phyloP scores from a whole-genome alignment of 2,113 vertebrate genomes.

The Rhea pennata region DNA sequence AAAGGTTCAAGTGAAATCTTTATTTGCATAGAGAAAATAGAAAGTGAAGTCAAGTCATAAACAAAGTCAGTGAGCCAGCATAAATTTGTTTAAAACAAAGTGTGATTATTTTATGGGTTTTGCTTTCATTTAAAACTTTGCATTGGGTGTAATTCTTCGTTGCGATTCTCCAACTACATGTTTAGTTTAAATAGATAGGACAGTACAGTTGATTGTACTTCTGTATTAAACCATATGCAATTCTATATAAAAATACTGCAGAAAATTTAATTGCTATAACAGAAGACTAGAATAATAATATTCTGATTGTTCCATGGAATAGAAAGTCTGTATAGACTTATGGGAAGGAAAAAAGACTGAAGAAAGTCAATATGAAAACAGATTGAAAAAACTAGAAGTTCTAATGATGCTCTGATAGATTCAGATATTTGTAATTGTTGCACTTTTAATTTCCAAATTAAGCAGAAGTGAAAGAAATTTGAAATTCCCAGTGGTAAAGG shows the following conservation, averaged over 20 bases:
- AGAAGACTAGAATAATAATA: not conserved
- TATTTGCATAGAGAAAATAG: slow-evolving; percentile 68
- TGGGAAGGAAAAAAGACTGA: not conserved
- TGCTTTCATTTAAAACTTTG: slow-evolving; percentile 41
- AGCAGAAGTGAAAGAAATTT: not conserved
- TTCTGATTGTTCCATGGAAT: not conserved
- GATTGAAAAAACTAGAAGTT: not conserved
- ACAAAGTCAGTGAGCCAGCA: slow-evolving; percentile 67
- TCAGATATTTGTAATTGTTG: not conserved
- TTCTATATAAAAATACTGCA: not conserved
- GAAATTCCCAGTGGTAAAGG: not conserved
- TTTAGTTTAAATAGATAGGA: slow-evolving; percentile 6
- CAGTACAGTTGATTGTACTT: not conserved
- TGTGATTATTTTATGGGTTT: slow-evolving; percentile 31
- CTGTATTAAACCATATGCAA: not conserved
- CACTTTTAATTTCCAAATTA: not conserved
- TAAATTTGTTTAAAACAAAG: slow-evolving; percentile 63
- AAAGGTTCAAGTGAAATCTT: slow-evolving; percentile 64
- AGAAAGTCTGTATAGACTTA: not conserved
- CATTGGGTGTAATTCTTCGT: not conserved
- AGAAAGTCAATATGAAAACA: not conserved
- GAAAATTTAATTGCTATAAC: not conserved
- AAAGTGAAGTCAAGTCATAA: slow-evolving; percentile 63
- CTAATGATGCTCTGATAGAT: not conserved
- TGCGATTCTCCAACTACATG: not conserved